A percentile compares a stretch with the other conserved stretches of the same genome.
Evolutionary conservation across 2,888 invertebrate genomes (phyloP).

Genomic region (Drosophila peninsularis): DNA sequence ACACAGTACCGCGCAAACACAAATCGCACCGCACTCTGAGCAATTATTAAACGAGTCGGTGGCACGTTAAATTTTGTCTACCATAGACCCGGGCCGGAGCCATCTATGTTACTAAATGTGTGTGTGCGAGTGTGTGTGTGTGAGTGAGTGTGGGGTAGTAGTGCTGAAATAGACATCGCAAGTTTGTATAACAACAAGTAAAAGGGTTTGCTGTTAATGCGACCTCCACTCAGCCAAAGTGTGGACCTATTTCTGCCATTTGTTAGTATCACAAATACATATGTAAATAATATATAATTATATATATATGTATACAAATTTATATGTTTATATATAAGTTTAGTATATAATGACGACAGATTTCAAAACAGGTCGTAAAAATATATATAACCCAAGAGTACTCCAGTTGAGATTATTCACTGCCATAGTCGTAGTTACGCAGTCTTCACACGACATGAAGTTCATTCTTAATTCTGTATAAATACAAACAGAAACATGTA

Average conservation of each 20-base stretch:
- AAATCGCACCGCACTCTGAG: slow-evolving; percentile 78
- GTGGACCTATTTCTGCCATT: slow-evolving; percentile 49
- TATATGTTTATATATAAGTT: slow-evolving; percentile 15
- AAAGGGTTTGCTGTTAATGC: slow-evolving; percentile 73
- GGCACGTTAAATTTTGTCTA: slow-evolving; percentile 78
- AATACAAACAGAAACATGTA: background rate
- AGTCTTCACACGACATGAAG: background rate
- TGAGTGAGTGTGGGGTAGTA: slow-evolving; percentile 1
- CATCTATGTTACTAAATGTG: slow-evolving; percentile 54
- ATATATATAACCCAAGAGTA: slow-evolving; percentile 28
- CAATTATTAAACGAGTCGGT: slow-evolving; percentile 78
- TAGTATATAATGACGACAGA: slow-evolving; percentile 50
- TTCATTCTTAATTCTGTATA: background rate
- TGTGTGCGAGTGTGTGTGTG: slow-evolving; percentile 14
- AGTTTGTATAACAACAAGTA: slow-evolving; percentile 76
- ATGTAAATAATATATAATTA: slow-evolving; percentile 5
- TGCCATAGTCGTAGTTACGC: background rate
- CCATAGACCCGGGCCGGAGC: slow-evolving; percentile 53
- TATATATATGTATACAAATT: background rate
- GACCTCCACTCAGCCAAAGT: slow-evolving; percentile 41
- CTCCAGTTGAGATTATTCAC: slow-evolving; percentile 7
- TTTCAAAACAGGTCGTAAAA: slow-evolving; percentile 31
- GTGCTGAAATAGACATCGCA: slow-evolving; percentile 72
- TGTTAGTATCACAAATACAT: slow-evolving; percentile 19
- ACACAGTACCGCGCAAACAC: slow-evolving; percentile 62